phyloP scores from a whole-genome alignment of 2,797 vertebrate species.

The Phyllotis vaccarum region DNA sequence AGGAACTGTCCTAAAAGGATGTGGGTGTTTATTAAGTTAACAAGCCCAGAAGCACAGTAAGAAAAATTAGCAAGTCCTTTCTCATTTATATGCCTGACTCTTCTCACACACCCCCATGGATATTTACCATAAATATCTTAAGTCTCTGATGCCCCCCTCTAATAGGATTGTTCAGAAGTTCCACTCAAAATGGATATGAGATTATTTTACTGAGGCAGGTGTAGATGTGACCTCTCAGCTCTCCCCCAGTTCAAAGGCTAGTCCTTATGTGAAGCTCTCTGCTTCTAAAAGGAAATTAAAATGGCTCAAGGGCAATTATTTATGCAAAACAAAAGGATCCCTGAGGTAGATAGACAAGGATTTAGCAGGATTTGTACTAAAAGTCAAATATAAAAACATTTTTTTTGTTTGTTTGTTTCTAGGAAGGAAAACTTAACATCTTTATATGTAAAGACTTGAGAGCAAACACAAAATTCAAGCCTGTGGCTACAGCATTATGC shows the following conservation, averaged over 20 bases:
- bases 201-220: conserved; percentile 43
- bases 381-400: conserved; percentile 51
- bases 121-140: conserved; percentile 37
- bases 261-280: conserved; percentile 40
- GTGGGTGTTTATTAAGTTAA: not conserved
- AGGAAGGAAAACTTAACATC: not conserved
- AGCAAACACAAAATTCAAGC: conserved; percentile 34
- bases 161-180: conserved; percentile 49
- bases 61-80: conserved; percentile 17
- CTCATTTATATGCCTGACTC: not conserved
- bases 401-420: not conserved
- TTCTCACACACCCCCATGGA: not conserved
- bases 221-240: not conserved
- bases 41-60: not conserved
- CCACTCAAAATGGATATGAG: conserved; percentile 27
- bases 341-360: not conserved
- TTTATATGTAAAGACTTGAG: conserved; percentile 34
- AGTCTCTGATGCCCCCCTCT: conserved; percentile 31
- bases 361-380: conserved; percentile 66
- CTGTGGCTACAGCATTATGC: conserved; percentile 40
- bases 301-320: conserved; percentile 17
- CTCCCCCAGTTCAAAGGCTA: conserved; percentile 48
- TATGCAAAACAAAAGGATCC: conserved; percentile 65
- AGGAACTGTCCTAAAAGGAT: not conserved
- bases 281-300: conserved; percentile 62